Conservation (phyloP, 23 tunicate genomes). For the Trididemnum nubilum region DNA sequence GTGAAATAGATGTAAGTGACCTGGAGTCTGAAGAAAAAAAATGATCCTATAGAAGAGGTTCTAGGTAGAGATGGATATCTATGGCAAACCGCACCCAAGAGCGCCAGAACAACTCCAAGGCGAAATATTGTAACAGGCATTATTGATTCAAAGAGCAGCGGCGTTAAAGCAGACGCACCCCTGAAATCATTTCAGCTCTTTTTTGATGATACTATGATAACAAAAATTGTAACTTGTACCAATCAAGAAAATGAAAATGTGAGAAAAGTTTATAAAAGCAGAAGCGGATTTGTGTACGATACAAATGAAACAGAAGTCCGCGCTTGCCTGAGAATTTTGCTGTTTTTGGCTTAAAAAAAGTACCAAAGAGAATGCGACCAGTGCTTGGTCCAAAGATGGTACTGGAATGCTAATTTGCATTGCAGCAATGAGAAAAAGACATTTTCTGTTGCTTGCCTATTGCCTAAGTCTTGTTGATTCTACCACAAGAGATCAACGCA, state of each 20-base stretch:
- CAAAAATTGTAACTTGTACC: slow-evolving; percentile 18
- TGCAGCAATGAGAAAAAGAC: slow-evolving; percentile 2
- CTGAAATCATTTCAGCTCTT: slow-evolving; percentile 27
- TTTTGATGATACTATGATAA: slow-evolving; percentile 21
- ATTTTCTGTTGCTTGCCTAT: slow-evolving; percentile 4
- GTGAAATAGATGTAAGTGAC: slow-evolving; percentile 20
- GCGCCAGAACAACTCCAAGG: slow-evolving; percentile 24
- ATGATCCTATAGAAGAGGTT: slow-evolving; percentile 1
- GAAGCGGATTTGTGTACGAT: slow-evolving; percentile 18
- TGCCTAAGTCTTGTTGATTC: slow-evolving; percentile 17
- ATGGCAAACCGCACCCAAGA: slow-evolving; percentile 24
- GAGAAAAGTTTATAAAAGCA: slow-evolving; percentile 15
- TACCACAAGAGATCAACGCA: slow-evolving; percentile 11
- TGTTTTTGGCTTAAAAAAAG: slow-evolving; percentile 18
- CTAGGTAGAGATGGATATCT: slow-evolving; percentile 30
- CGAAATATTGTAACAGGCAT: slow-evolving; percentile 26
- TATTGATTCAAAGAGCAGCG: slow-evolving; percentile 8
- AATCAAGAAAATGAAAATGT: slow-evolving; percentile 26
- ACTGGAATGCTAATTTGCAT: slow-evolving; percentile 19
- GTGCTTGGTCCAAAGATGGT: slow-evolving; percentile 14
- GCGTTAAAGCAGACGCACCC: slow-evolving; percentile 17
- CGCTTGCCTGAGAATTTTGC: slow-evolving; percentile 19
- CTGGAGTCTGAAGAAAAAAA: slow-evolving; percentile 18
- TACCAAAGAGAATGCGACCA: slow-evolving; percentile 18
- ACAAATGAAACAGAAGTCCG: slow-evolving; percentile 27